A percentile compares a stretch with the other conserved stretches of the same genome.
Conservation (phyloP, 2,113 vertebrate species). For the Athene noctua region DNA sequence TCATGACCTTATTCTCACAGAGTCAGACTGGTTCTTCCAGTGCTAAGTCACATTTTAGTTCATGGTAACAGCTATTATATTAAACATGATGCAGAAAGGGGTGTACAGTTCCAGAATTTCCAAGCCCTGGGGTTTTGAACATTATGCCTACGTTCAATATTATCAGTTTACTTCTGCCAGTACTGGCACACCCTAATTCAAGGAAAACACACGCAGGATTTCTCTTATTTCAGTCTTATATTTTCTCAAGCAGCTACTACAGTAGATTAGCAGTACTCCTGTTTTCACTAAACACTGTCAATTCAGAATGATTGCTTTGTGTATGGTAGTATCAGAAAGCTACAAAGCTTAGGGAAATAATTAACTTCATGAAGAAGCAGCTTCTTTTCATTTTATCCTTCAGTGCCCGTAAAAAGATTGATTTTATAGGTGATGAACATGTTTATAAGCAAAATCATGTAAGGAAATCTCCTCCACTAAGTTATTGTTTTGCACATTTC, state of each 20-base stretch:
- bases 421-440: background rate
- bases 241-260: background rate
- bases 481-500: background rate
- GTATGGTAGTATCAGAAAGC: background rate
- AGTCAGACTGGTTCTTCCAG: background rate
- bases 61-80: background rate
- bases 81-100: background rate
- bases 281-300: background rate
- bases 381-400: conserved; percentile 47
- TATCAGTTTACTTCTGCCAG: background rate
- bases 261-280: background rate
- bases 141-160: background rate
- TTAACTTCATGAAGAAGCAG: background rate
- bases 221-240: background rate
- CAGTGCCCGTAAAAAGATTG: conserved; percentile 1
- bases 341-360: conserved; percentile 9
- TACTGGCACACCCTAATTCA: background rate
- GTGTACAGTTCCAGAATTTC: background rate
- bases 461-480: background rate
- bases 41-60: background rate
- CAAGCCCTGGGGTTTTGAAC: background rate
- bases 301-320: conserved; percentile 1
- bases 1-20: background rate
- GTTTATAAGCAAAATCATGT: background rate
- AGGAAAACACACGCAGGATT: background rate